Conservation (phyloP, 2,888 invertebrate genomes). For the Sicus ferrugineus region DNA sequence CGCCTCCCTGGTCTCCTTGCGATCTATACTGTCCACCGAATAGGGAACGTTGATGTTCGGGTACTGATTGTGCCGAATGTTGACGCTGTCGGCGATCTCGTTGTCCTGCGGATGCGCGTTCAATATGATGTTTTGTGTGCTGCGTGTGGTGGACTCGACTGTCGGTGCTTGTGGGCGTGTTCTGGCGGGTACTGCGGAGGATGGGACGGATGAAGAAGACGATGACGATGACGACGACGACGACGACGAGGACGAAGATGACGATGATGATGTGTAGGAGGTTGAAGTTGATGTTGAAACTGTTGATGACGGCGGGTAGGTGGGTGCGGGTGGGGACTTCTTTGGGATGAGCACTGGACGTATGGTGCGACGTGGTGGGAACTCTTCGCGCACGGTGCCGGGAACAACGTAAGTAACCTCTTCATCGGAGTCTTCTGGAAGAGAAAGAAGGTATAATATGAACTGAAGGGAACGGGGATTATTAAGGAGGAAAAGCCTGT, state of each 20-base stretch:
- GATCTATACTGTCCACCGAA: constrained; percentile 69
- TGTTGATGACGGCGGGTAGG: constrained; percentile 65
- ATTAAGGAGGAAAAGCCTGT: background rate
- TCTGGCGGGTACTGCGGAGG: constrained; percentile 46
- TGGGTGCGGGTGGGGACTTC: constrained; percentile 58
- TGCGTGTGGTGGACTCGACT: constrained; percentile 55
- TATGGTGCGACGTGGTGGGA: constrained; percentile 63
- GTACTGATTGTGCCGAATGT: constrained; percentile 70
- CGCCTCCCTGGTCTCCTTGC: constrained; percentile 68
- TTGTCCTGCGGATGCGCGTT: constrained; percentile 83
- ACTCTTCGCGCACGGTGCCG: constrained; percentile 64
- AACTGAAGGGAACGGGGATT: background rate
- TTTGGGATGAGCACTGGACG: constrained; percentile 58
- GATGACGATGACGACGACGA: constrained; percentile 45
- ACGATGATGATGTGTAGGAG: constrained; percentile 26
- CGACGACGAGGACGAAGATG: constrained; percentile 30
- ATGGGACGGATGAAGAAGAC: constrained; percentile 39
- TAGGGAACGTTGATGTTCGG: constrained; percentile 74
- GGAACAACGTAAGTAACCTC: constrained; percentile 61
- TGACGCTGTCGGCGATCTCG: constrained; percentile 70
- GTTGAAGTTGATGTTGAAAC: constrained; percentile 43
- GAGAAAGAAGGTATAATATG: background rate
- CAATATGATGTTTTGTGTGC: constrained; percentile 67
- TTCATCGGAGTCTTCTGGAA: constrained; percentile 59
- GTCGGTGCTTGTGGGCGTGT: constrained; percentile 44